These are phyloP conservation scores for Cremastobaeus sp. DNA, from an alignment of 2,888 invertebrate species.

Conservation along the genomic window DNA sequence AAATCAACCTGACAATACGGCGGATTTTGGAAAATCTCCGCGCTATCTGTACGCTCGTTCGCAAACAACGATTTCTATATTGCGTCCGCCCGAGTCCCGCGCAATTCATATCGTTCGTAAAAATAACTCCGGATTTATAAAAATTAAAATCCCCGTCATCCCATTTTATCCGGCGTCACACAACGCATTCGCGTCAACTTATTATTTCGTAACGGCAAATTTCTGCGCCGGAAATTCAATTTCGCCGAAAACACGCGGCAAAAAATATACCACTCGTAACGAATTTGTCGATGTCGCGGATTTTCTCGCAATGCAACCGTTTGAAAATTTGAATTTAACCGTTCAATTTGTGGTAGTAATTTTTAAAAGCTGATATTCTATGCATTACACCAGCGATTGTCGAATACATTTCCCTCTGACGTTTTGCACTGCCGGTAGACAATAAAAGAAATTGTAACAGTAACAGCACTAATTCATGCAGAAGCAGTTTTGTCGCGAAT, in stretches of 20 bases:
- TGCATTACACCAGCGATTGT: too few species aligned
- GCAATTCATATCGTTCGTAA: constrained; percentile 6
- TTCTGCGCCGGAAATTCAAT: too few species aligned
- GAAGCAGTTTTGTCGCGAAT: constrained; percentile 45
- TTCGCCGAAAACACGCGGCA: too few species aligned
- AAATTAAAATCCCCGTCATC: constrained; percentile 15
- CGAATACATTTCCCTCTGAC: too few species aligned
- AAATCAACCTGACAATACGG: constrained; percentile 58
- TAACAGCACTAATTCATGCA: constrained; percentile 38
- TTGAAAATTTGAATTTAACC: too few species aligned
- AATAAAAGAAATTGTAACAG: constrained; percentile 32
- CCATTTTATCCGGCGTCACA: constrained; percentile 10
- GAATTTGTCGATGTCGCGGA: too few species aligned
- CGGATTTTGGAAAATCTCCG: constrained; percentile 46
- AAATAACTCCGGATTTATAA: constrained; percentile 26
- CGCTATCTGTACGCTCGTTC: constrained; percentile 34
- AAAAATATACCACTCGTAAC: too few species aligned
- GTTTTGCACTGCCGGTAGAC: too few species aligned
- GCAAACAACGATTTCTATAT: constrained; percentile 39
- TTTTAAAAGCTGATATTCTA: too few species aligned
- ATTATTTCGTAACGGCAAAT: constrained; percentile 12
- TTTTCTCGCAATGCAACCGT: too few species aligned
- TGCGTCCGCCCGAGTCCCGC: constrained; percentile 7
- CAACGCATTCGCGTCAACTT: constrained; percentile 3
- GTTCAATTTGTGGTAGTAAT: too few species aligned